Base-by-base conservation (phyloP, 2,888 invertebrate genomes). In the Prosapia bicincta region DNA sequence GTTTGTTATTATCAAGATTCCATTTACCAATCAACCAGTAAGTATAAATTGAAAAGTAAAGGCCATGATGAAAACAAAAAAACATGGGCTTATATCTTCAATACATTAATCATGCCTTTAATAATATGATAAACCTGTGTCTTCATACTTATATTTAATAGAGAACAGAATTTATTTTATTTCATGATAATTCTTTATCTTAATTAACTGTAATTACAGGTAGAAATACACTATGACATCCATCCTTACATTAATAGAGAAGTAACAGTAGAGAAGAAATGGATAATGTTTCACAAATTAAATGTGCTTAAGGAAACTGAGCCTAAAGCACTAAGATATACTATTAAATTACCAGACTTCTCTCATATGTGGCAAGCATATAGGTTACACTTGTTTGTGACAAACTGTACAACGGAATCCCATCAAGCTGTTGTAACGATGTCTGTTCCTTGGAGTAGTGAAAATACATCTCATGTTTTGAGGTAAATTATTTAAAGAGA, bases 181-280 rank as follows among this genome's bases (percentile, higher is more conserved):
- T n/a, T n/a, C n/a, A n/a, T n/a, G n/a, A n/a, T n/a, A n/a, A n/a
- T n/a, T n/a, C n/a, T n/a, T n/a, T n/a, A n/a, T n/a, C n/a, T n/a
- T n/a, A n/a, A n/a, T n/a, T n/a, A n/a, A n/a, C n/a, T n/a, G n/a
- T n/a, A n/a, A n/a, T 30, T 30, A 5, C 30, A 91, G 91, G 85
- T 91, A 71, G 85, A 86, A 26, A 83, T 92, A 71, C 89, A 91
- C 82, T 85, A 92, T 5, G 92, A 93, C 80, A 85, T 91, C 66
- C n/a, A 54, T n/a, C 15, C 5, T 85, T 84, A 32, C 15, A n/a
- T 30, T 23, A 23, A 66, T 20, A 26, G 72, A 65, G 13, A 30
- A 13, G 2, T 72, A 23, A 66, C 28, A 1, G n/a, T 30, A 20
- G 5, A 26, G 25, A 66, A 65, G 9, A 23, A 15, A 1, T 72